Evolutionary conservation across 2,797 vertebrate species (phyloP).

Genomic region (Poeciliopsis infans): DNA sequence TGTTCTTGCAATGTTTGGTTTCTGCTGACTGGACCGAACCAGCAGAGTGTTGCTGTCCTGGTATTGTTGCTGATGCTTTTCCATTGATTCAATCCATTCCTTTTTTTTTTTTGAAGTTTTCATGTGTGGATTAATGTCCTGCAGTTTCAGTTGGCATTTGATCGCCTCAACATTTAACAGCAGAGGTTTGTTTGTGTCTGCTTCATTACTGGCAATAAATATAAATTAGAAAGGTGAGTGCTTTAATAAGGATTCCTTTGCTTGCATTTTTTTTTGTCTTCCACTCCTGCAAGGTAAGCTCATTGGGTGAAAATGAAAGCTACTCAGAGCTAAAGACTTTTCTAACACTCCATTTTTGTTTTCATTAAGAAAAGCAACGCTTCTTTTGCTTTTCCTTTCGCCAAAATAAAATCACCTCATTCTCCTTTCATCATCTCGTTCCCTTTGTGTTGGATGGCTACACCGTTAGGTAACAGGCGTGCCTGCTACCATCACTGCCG

Average conservation of each 20-base stretch:
- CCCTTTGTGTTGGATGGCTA: conserved; percentile 45
- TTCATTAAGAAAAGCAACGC: conserved; percentile 30
- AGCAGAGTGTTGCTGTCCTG: conserved; percentile 33
- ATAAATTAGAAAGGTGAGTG: conserved; percentile 2
- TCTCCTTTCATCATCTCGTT: conserved; percentile 49
- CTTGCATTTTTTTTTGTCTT: conserved; percentile 4
- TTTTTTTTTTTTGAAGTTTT: conserved; percentile 3
- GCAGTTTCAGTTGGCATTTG: background rate
- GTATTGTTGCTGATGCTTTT: conserved; percentile 30
- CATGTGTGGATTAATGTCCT: conserved; percentile 19
- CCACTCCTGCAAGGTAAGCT: conserved; percentile 2
- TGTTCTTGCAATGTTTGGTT: conserved; percentile 25
- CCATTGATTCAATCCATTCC: background rate
- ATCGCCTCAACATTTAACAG: conserved; percentile 4
- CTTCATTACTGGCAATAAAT: conserved; percentile 24
- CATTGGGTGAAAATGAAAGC: conserved; percentile 22
- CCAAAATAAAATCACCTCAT: conserved; percentile 25
- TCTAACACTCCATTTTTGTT: conserved; percentile 35
- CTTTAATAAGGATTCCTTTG: conserved; percentile 20
- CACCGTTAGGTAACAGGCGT: conserved; percentile 36
- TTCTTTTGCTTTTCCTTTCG: conserved; percentile 26
- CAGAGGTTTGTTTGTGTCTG: background rate
- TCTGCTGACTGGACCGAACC: conserved; percentile 55
- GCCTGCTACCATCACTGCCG: conserved; percentile 21
- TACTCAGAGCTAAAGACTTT: conserved; percentile 12